Evolutionary conservation across 1,140 invertebrate genomes (phyloP), one percentile per base, ranked within the genome.

Genomic region (Zaprionus nigranus): DNA sequence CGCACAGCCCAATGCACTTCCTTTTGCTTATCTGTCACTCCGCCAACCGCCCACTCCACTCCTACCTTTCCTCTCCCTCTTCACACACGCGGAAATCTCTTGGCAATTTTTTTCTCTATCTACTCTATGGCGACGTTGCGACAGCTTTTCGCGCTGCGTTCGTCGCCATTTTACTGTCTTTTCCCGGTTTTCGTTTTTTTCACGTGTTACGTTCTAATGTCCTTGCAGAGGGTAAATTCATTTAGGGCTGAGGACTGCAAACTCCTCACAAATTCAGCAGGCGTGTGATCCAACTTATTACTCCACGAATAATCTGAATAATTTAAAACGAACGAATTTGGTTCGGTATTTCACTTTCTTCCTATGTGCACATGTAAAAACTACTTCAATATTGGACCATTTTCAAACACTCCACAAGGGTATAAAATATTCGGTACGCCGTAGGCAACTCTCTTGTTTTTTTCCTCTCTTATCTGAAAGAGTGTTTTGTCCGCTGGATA

Each of bases 1-100:
- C 90, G 78, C 73, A 72, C 79, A 77, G 91, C 91, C 91, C 91
- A 88, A 81, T 91, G 90, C 90, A 78, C 84, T 92, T 87, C 63
- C 66, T 51, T 75, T 72, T 51, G 67, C 77, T 79, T 75, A 79
- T 79, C 76, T 75, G 38, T 36, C 56, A 26, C 46, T 49, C 3
- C 9, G 36, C 43, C 28, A 49, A 56, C 28, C 54, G 51, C 17
- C 12, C 56, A 24, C 51, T 63, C 38, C 38, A 6, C 66, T 28
- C 38, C 24, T n/a, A n/a, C 11, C 4, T 15, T 7, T n/a, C 28
- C 24, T 15, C 60, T 5, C 26, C 6, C 24, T 2, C 20, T 38
- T 36, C 34, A 57, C 49, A 36, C 46, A 60, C 57, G 59, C 43
- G 17, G 30, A 53, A n/a, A 30, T 49, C 72, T 60, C 20, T 34